A percentile compares a stretch with the other conserved stretches of the same genome.
Conservation (phyloP, 2,888 invertebrate species). For the Noctua fimbriata region DNA sequence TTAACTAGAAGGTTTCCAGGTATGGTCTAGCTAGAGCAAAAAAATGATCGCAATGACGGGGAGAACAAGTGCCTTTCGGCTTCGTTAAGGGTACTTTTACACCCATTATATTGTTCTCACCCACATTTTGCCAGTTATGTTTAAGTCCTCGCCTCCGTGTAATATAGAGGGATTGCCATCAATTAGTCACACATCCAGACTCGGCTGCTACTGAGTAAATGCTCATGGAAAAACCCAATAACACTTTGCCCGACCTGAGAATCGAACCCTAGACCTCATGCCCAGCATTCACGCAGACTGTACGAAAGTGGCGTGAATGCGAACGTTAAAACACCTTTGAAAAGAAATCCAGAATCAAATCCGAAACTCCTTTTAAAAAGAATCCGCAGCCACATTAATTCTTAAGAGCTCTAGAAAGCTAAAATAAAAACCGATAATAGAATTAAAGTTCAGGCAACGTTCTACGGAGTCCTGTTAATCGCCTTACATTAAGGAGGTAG, state of each 20-base stretch:
- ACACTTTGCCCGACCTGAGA: background rate
- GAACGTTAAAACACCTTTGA: conserved; percentile 2
- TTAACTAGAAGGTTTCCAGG: too few species aligned
- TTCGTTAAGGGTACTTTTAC: too few species aligned
- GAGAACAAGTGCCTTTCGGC: too few species aligned
- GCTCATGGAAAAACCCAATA: background rate
- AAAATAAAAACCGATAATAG: conserved; percentile 50
- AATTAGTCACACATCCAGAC: too few species aligned
- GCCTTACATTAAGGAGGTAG: conserved; percentile 67
- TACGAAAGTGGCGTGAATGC: background rate
- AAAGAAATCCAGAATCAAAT: conserved; percentile 4
- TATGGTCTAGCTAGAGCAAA: too few species aligned
- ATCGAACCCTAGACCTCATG: background rate
- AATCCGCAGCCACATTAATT: conserved; percentile 5
- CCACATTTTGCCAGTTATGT: too few species aligned
- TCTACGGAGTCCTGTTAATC: conserved; percentile 68
- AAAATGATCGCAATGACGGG: too few species aligned
- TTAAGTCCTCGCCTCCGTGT: too few species aligned
- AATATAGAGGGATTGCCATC: too few species aligned
- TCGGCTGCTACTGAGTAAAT: too few species aligned
- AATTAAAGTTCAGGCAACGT: conserved; percentile 63
- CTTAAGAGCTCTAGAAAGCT: conserved; percentile 33
- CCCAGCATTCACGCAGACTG: background rate
- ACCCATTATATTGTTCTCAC: too few species aligned
- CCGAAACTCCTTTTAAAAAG: background rate